Percentiles rank a stretch among this genome's conserved stretches.
phyloP scores from a whole-genome alignment of 1,140 invertebrate genomes.

The Rhyacophila brunnea region DNA sequence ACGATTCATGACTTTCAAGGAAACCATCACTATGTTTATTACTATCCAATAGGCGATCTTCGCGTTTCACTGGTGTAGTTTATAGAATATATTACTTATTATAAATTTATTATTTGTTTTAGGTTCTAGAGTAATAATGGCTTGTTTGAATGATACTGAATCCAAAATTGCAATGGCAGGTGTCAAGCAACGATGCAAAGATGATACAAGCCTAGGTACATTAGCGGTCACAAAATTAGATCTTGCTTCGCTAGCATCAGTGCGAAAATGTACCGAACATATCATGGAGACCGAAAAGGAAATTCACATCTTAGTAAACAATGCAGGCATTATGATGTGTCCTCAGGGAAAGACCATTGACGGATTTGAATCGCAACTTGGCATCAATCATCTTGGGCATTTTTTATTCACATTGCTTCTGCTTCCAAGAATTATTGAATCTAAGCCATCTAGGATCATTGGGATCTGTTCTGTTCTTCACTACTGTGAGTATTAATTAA shows the following conservation, averaged over 20 bases:
- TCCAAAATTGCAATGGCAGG: conserved; percentile 40
- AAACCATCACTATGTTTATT: too few relatives aligned
- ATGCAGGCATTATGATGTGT: conserved; percentile 76
- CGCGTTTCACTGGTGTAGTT: too few relatives aligned
- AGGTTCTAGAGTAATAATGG: conserved; percentile 68
- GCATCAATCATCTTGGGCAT: conserved; percentile 78
- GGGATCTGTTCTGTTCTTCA: conserved; percentile 56
- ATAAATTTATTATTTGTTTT: neutral
- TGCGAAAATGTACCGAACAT: conserved; percentile 3
- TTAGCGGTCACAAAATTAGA: conserved; percentile 64
- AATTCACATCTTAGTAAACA: conserved; percentile 77
- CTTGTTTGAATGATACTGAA: conserved; percentile 56
- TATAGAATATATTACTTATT: too few relatives aligned
- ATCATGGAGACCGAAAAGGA: conserved; percentile 59
- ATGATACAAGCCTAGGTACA: conserved; percentile 53
- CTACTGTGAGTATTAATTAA: conserved; percentile 39
- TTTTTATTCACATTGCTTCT: conserved; percentile 81
- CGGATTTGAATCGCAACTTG: conserved; percentile 83
- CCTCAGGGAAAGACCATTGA: too few relatives aligned
- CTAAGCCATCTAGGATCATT: conserved; percentile 59
- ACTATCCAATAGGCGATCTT: too few relatives aligned
- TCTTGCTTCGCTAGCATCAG: conserved; percentile 61
- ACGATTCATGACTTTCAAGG: too few relatives aligned
- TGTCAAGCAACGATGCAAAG: conserved; percentile 48
- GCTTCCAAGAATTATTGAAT: conserved; percentile 63